phyloP scores from a whole-genome alignment of 1,140 invertebrate species.

The Oreohelix idahoensis region DNA sequence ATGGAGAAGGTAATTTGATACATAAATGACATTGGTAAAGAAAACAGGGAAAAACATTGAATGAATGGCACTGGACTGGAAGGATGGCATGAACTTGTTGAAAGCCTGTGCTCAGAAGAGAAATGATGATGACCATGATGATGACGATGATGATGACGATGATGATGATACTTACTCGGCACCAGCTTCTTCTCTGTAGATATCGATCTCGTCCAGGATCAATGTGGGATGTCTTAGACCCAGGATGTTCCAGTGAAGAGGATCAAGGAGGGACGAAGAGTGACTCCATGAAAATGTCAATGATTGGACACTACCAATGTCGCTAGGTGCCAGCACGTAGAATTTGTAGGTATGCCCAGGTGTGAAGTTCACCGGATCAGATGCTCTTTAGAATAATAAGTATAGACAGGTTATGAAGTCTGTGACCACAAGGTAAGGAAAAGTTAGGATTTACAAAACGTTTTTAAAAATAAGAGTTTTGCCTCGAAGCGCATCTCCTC shows the following conservation, averaged over 20 bases:
- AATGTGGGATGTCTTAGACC: constrained; percentile 10
- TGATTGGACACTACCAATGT: constrained; percentile 13
- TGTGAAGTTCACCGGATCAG: not conserved
- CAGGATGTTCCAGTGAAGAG: constrained; percentile 20
- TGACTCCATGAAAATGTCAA: constrained; percentile 5
- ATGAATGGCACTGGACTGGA: no score
- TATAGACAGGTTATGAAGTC: no score
- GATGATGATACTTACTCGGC: constrained; percentile 2
- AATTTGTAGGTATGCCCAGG: constrained; percentile 7
- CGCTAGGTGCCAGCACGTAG: not conserved
- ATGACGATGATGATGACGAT: not conserved
- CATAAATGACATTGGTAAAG: no score
- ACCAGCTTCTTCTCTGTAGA: not conserved
- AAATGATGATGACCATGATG: not conserved
- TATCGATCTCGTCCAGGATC: constrained; percentile 5
- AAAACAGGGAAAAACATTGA: no score
- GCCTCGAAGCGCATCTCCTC: no score
- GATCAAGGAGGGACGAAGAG: not conserved
- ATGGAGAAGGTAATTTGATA: no score
- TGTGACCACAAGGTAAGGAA: no score
- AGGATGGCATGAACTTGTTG: no score
- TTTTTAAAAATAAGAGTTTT: no score
- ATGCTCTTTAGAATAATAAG: not conserved
- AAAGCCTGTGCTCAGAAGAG: no score
- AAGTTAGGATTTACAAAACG: no score